Evolutionary conservation across 2,113 vertebrate genomes (phyloP).

Genomic region (Dendrocopos noguchii): DNA sequence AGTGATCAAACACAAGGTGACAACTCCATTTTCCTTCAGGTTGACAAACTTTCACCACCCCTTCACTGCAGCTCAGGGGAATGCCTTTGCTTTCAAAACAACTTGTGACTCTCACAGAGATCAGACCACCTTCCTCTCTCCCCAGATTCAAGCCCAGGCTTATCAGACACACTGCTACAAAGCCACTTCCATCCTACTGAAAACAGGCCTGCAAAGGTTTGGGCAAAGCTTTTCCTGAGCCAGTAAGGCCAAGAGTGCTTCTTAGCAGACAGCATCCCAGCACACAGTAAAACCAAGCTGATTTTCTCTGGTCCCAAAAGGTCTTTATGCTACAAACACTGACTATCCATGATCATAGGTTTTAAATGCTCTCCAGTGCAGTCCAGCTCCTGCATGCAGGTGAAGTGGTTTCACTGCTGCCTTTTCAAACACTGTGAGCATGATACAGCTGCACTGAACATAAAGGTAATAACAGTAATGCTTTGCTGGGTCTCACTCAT

Average conservation of each 20-base stretch:
- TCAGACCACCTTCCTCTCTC: neutral
- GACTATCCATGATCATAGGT: neutral
- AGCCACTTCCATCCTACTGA: neutral
- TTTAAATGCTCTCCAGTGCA: neutral
- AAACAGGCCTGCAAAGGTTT: neutral
- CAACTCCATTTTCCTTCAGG: neutral
- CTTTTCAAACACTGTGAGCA: neutral
- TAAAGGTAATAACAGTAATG: neutral
- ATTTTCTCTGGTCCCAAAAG: neutral
- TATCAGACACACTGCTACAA: neutral
- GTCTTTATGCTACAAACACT: neutral
- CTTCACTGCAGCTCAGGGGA: neutral
- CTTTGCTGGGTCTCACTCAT: neutral
- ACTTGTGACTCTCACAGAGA: neutral
- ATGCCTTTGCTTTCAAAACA: neutral
- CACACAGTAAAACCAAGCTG: neutral
- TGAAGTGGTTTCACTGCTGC: neutral
- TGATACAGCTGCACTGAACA: neutral
- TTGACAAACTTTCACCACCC: neutral
- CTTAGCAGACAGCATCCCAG: neutral
- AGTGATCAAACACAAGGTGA: neutral
- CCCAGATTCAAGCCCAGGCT: neutral
- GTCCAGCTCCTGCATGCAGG: neutral
- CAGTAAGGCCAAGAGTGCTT: neutral
- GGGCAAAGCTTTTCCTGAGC: neutral